Base-by-base conservation (phyloP, 2,888 invertebrate species). In the Cristatella mucedo region DNA sequence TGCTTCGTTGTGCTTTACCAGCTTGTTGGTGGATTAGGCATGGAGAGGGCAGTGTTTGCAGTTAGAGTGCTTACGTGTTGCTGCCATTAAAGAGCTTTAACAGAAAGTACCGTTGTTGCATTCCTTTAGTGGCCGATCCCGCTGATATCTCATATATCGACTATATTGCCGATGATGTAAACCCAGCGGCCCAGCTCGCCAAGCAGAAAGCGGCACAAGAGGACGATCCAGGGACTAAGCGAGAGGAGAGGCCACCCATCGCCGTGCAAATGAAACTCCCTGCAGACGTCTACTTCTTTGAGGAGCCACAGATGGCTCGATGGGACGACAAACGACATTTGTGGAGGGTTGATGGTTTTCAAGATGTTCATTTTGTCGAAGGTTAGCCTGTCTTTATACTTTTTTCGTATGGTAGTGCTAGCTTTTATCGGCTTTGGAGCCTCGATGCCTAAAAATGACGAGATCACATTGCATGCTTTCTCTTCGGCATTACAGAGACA, bases 281-380 rank as follows among this genome's bases (percentile, higher is more conserved):
- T 34, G 43, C 49, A n/a, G 52, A 56, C 41, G 53, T 56, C 7
- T 44, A 59, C 45, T 61, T 62, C 43, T 53, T 55, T 39, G 64
- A 66, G 42, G 59, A 63, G 38, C 66, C 66, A n/a, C 52, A 57
- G 41, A 47, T 64, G 19, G 62, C 55, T 11, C 45, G 59, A 16
- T 66, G 66, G 66, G 59, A 63, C 41, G 47, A 50, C 5, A 45
- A 51, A 4, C 50, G 48, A 32, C 53, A 55, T 41, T 49, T 55
- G 34, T 66, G 66, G 66, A 48, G 53, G 33, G 52, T 53, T 13
- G 59, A 63, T 40, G 61, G 61, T 9, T 60, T 63, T 47, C 46
- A 57, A 7, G 61, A 63, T 36, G 50, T 52, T 15, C 48, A 46
- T 32, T 66, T 52, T 46, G 49, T 53, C 46, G 63, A 64, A 51